Evolutionary conservation across 2,888 invertebrate species (phyloP).

Genomic region (Conomelus anceps): DNA sequence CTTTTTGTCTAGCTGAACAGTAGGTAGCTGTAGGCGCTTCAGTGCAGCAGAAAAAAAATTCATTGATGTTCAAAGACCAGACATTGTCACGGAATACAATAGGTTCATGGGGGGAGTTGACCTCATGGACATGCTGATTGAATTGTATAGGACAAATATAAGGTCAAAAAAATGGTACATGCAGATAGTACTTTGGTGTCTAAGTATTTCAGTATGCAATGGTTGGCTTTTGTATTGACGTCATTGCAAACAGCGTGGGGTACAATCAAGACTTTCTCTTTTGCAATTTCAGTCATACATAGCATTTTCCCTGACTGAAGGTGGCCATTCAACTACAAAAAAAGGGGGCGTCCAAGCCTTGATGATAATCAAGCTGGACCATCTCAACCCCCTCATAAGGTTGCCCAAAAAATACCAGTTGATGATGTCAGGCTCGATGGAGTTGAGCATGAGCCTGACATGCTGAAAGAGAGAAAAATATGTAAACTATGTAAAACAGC

Average conservation of each 20-base stretch:
- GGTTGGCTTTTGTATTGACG: constrained; percentile 27
- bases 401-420: too few species aligned
- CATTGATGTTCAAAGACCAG: constrained; percentile 31
- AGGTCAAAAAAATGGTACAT: constrained; percentile 34
- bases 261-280: background rate
- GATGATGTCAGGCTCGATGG: too few species aligned
- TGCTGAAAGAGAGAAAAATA: too few species aligned
- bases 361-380: too few species aligned
- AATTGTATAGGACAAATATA: constrained; percentile 36
- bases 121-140: constrained; percentile 36
- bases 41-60: constrained; percentile 26
- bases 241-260: constrained; percentile 10
- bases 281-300: background rate
- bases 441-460: too few species aligned
- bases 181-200: constrained; percentile 33
- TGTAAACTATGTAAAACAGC: too few species aligned
- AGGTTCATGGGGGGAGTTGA: constrained; percentile 38
- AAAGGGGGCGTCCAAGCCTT: too few species aligned
- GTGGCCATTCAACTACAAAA: background rate
- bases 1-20: constrained; percentile 33
- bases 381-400: too few species aligned
- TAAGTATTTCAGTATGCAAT: constrained; percentile 29
- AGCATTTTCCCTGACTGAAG: background rate
- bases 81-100: constrained; percentile 35
- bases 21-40: constrained; percentile 33